These are phyloP conservation scores for Unio delphinus DNA, from an alignment of 2,888 invertebrate species.

Conservation along the genomic window DNA sequence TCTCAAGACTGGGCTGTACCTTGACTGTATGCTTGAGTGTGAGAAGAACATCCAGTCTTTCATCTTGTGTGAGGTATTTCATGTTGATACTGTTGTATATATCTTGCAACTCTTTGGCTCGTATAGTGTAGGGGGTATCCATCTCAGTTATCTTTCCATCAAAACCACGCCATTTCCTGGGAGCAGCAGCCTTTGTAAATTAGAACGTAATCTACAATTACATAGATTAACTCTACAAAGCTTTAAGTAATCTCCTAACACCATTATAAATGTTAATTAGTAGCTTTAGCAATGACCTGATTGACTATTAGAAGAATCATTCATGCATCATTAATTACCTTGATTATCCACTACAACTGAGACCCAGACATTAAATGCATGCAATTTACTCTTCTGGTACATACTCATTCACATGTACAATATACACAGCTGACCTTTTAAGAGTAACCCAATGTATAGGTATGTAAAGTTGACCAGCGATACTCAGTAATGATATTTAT, in stretches of 20 bases:
- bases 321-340: too few species aligned
- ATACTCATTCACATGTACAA: too few species aligned
- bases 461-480: too few species aligned
- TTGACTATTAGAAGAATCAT: too few species aligned
- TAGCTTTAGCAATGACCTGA: not conserved
- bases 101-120: slow-evolving; percentile 82
- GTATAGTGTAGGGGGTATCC: slow-evolving; percentile 86
- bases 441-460: too few species aligned
- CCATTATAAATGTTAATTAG: not conserved
- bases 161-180: slow-evolving; percentile 83
- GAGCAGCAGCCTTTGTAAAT: slow-evolving; percentile 71
- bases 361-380: too few species aligned
- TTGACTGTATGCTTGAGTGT: slow-evolving; percentile 80
- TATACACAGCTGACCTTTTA: too few species aligned
- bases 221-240: too few species aligned
- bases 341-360: too few species aligned
- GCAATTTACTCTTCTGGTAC: too few species aligned
- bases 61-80: slow-evolving; percentile 76
- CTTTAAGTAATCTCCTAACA: too few species aligned
- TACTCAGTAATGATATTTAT: too few species aligned
- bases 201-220: not conserved
- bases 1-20: slow-evolving; percentile 51
- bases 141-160: slow-evolving; percentile 81
- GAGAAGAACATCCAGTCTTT: slow-evolving; percentile 81
- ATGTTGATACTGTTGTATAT: slow-evolving; percentile 80